Evolutionary conservation across 2,888 invertebrate genomes (phyloP).

Genomic region (Psylliodes chrysocephalus): DNA sequence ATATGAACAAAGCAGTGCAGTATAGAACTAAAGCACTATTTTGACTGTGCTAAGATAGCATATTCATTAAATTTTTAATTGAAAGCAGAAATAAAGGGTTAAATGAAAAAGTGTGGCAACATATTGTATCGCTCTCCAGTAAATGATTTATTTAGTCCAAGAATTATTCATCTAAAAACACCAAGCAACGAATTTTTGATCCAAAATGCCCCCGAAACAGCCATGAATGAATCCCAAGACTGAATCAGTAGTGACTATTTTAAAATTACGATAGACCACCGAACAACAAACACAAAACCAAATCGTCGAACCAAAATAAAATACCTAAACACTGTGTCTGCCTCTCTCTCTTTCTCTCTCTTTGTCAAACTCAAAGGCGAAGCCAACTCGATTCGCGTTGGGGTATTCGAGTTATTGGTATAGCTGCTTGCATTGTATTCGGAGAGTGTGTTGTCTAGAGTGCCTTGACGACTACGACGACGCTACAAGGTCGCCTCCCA

Average conservation of each 20-base stretch:
- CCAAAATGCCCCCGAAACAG: not conserved
- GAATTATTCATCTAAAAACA: too few relatives aligned
- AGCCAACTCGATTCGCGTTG: constrained; percentile 45
- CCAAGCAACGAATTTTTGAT: not conserved
- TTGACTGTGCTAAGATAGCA: too few relatives aligned
- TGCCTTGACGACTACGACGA: constrained; percentile 31
- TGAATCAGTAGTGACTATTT: constrained; percentile 19
- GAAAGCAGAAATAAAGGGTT: too few relatives aligned
- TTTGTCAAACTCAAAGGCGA: constrained; percentile 2
- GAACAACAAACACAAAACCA: too few relatives aligned
- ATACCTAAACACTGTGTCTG: not conserved
- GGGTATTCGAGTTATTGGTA: constrained; percentile 24
- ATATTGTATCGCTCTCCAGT: too few relatives aligned
- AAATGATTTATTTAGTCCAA: too few relatives aligned
- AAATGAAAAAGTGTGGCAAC: too few relatives aligned
- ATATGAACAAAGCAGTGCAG: too few relatives aligned
- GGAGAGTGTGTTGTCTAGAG: constrained; percentile 32
- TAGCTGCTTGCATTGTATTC: constrained; percentile 22
- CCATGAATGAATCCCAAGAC: constrained; percentile 8
- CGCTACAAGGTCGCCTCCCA: constrained; percentile 52
- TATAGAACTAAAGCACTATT: too few relatives aligned
- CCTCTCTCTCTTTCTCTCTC: not conserved
- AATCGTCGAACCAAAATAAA: constrained; percentile 22
- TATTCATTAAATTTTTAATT: too few relatives aligned
- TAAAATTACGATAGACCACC: constrained; percentile 19